These are phyloP conservation scores for Phymorhynchus buccinoides DNA, from an alignment of 1,140 invertebrate genomes.

Conservation along the genomic window DNA sequence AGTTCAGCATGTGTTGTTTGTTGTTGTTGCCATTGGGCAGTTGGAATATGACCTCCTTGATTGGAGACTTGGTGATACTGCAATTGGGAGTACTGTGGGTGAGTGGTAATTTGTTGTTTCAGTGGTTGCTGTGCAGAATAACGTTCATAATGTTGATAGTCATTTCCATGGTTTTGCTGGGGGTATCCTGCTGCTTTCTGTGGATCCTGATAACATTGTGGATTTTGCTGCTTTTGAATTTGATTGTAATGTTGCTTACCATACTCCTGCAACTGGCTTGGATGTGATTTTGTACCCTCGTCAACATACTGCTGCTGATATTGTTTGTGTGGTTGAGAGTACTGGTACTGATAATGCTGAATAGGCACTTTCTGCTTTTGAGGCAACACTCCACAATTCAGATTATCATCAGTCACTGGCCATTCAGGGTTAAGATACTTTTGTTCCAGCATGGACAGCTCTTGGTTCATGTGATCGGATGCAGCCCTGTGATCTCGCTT, in stretches of 20 bases:
- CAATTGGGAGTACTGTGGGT: slow-evolving; percentile 42
- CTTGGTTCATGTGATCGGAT: neutral
- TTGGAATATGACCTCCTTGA: neutral
- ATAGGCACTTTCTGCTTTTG: neutral
- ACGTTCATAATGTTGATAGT: neutral
- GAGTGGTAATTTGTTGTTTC: slow-evolving; percentile 37
- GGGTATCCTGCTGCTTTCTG: neutral
- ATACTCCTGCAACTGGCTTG: slow-evolving; percentile 38
- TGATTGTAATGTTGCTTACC: slow-evolving; percentile 8
- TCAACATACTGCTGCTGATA: neutral
- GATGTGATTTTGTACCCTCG: neutral
- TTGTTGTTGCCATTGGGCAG: neutral
- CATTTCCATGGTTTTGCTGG: slow-evolving; percentile 18
- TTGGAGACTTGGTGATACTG: neutral
- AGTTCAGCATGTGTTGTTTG: neutral
- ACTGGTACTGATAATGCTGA: slow-evolving; percentile 11
- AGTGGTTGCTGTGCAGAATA: slow-evolving; percentile 18
- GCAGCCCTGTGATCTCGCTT: neutral
- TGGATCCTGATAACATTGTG: neutral
- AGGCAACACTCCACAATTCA: neutral
- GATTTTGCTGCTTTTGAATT: neutral
- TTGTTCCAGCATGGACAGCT: slow-evolving; percentile 36
- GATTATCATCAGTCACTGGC: neutral
- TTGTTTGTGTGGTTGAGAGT: neutral
- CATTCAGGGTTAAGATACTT: slow-evolving; percentile 38